A percentile compares a stretch with the other conserved stretches of the same genome.
Evolutionary conservation across 2,797 vertebrate genomes (phyloP).

Genomic region (Podargus strigoides): DNA sequence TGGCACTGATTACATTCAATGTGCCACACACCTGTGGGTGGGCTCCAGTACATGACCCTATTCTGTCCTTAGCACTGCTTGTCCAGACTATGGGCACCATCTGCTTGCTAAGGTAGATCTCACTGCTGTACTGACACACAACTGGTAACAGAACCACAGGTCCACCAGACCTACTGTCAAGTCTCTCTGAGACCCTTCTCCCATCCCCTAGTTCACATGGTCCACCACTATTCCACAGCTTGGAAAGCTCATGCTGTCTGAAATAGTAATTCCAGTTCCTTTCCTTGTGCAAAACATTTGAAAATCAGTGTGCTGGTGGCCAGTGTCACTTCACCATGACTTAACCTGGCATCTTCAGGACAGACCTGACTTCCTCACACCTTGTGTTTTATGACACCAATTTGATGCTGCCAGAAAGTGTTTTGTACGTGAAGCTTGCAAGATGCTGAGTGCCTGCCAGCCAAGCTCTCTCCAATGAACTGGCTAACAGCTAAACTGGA

Average conservation of each 20-base stretch:
- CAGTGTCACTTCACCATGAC: background rate
- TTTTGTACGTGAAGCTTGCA: background rate
- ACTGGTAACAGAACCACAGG: background rate
- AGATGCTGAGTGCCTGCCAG: background rate
- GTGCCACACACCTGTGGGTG: accelerated
- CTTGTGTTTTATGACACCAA: background rate
- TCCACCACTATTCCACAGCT: background rate
- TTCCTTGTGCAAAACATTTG: background rate
- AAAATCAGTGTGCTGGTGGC: background rate
- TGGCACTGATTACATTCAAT: background rate
- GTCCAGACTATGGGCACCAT: background rate
- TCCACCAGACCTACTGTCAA: background rate
- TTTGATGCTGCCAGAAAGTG: background rate
- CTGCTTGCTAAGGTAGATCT: background rate
- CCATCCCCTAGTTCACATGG: background rate
- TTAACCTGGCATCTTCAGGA: background rate
- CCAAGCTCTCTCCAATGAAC: background rate
- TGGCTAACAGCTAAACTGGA: background rate
- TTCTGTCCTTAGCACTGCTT: background rate
- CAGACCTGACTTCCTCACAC: background rate
- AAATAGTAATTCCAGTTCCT: background rate
- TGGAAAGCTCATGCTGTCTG: background rate
- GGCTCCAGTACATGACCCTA: background rate
- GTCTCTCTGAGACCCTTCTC: background rate
- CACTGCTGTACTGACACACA: background rate